phyloP scores from a whole-genome alignment of 2,113 vertebrate species.

The Crocuta crocuta region DNA sequence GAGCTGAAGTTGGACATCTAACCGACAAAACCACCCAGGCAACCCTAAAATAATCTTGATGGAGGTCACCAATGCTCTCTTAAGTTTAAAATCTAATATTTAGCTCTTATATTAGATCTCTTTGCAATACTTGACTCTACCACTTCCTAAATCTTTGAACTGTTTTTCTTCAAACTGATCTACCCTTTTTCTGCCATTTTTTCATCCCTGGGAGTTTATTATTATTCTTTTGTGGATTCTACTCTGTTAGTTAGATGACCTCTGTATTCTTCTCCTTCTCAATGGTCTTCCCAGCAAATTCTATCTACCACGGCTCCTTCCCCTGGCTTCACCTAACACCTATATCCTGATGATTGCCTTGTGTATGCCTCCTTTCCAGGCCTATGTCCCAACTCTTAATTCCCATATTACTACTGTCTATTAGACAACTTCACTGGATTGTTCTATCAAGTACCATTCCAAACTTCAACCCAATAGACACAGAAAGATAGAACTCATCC shows the following conservation, averaged over 20 bases:
- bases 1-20: no score
- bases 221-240: background rate
- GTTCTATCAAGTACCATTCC: background rate
- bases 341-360: background rate
- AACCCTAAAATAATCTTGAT: background rate
- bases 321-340: background rate
- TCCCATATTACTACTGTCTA: no score
- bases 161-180: background rate
- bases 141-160: background rate
- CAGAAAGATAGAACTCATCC: background rate
- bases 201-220: background rate
- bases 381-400: background rate
- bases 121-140: background rate
- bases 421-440: background rate
- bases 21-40: no score
- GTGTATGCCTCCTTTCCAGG: background rate
- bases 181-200: background rate
- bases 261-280: background rate
- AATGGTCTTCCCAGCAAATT: background rate
- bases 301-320: background rate
- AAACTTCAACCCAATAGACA: background rate
- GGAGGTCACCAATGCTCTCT: background rate
- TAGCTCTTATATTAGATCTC: background rate
- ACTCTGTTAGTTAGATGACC: background rate
- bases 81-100: slow-evolving; percentile 7